Evolutionary conservation across 2,888 invertebrate genomes (phyloP).

Genomic region (Drosophila mercatorum): DNA sequence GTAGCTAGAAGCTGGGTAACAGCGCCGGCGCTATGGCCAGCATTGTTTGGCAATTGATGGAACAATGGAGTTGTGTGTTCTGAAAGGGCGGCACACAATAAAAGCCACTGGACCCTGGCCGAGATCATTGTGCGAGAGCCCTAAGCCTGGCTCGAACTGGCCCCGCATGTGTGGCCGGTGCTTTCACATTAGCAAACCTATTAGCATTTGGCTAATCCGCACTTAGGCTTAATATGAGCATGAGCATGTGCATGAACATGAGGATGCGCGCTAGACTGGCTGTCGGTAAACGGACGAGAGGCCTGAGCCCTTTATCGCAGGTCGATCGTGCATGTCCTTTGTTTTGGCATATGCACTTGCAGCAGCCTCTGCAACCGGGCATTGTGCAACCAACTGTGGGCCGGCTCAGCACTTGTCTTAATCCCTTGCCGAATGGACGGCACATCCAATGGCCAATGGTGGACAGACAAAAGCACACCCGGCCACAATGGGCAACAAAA

Average conservation of each 20-base stretch:
- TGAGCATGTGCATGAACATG: background rate
- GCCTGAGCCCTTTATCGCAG: slow-evolving; percentile 67
- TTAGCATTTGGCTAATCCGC: slow-evolving; percentile 74
- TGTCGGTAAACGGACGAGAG: slow-evolving; percentile 40
- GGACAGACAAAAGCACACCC: slow-evolving; percentile 70
- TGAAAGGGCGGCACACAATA: slow-evolving; percentile 61
- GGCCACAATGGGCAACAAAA: slow-evolving; percentile 52
- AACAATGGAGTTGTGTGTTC: slow-evolving; percentile 53
- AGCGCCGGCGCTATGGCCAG: slow-evolving; percentile 70
- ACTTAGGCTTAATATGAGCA: slow-evolving; percentile 61
- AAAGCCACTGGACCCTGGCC: slow-evolving; percentile 59
- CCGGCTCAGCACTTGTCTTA: slow-evolving; percentile 61
- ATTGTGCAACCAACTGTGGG: slow-evolving; percentile 62
- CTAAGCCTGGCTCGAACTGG: slow-evolving; percentile 33
- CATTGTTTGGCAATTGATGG: slow-evolving; percentile 66
- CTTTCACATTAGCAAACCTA: slow-evolving; percentile 67
- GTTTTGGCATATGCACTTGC: slow-evolving; percentile 51
- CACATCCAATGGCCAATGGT: slow-evolving; percentile 33
- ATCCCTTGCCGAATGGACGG: slow-evolving; percentile 34
- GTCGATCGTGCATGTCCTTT: slow-evolving; percentile 68
- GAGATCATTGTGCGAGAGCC: slow-evolving; percentile 37
- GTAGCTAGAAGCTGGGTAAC: slow-evolving; percentile 24
- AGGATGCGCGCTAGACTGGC: slow-evolving; percentile 53
- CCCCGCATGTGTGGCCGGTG: slow-evolving; percentile 49
- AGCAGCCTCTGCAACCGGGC: slow-evolving; percentile 20